Percentiles rank a stretch among this genome's conserved stretches.
Conservation (phyloP, 2,888 invertebrate species). For the Acleris emargana region DNA sequence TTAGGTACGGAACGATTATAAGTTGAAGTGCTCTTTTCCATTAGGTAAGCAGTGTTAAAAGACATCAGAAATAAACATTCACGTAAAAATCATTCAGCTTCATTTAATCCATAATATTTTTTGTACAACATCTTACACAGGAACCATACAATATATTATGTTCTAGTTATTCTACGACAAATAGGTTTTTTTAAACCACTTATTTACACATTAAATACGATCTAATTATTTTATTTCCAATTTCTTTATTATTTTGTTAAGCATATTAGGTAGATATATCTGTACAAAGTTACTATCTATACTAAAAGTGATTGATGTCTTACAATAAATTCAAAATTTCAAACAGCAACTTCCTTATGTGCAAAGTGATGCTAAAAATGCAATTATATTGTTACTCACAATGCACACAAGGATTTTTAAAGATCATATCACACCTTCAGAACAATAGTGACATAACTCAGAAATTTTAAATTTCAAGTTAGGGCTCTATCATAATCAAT, state of each 20-base stretch:
- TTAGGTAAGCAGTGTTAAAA: background rate
- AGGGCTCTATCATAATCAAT: too few relatives aligned
- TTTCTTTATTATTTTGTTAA: conserved; percentile 1
- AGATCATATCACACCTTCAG: too few relatives aligned
- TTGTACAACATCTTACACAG: conserved; percentile 20
- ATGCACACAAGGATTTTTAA: background rate
- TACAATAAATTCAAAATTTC: conserved; percentile 29
- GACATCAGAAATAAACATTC: conserved; percentile 5
- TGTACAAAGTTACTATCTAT: conserved; percentile 5
- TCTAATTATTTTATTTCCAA: background rate
- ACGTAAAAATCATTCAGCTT: conserved; percentile 25
- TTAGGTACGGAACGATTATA: too few relatives aligned
- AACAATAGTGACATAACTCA: too few relatives aligned
- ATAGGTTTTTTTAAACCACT: conserved; percentile 1
- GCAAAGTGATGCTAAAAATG: conserved; percentile 2
- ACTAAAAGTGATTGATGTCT: conserved; percentile 27
- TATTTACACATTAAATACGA: conserved; percentile 10
- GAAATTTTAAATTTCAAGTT: too few relatives aligned
- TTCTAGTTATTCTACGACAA: conserved; percentile 3
- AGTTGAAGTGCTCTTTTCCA: background rate
- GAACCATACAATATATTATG: conserved; percentile 22
- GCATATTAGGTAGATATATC: background rate
- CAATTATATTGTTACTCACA: background rate
- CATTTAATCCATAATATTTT: conserved; percentile 31
- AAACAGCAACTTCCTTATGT: conserved; percentile 13